Evolutionary conservation across 2,113 vertebrate genomes (phyloP).

Genomic region (Erythrocercus mccallii): DNA sequence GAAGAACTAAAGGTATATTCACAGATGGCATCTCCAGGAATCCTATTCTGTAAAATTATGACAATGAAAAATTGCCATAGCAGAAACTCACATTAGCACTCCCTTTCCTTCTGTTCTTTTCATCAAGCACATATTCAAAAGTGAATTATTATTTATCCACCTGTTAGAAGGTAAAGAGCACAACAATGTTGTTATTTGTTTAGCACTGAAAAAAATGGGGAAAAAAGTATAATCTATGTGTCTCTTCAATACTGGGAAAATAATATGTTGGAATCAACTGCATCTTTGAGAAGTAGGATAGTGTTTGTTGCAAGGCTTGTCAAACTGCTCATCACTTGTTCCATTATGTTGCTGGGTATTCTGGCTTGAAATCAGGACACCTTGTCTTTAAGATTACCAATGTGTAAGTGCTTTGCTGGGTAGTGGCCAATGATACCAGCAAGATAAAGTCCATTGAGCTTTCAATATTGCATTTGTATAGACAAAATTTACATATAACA

Average conservation of each 20-base stretch:
- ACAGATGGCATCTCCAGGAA: neutral
- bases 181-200: neutral
- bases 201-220: neutral
- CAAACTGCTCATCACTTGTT: neutral
- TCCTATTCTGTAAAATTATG: neutral
- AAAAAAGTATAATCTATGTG: neutral
- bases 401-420: slow-evolving; percentile 28
- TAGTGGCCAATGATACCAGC: neutral
- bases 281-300: neutral
- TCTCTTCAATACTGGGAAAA: neutral
- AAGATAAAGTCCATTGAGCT: neutral
- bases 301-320: neutral
- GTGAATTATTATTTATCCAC: neutral
- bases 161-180: neutral
- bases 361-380: slow-evolving; percentile 5
- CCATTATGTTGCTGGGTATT: neutral
- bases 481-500: slow-evolving; percentile 5
- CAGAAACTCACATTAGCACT: neutral
- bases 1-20: neutral
- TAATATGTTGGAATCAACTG: neutral
- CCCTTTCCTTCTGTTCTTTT: neutral
- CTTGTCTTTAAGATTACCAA: neutral
- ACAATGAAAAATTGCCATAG: neutral
- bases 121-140: neutral
- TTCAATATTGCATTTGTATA: neutral